Percentiles rank a stretch among this genome's conserved stretches.
phyloP scores from a whole-genome alignment of 2,113 vertebrate genomes.

The Gyps fulvus region DNA sequence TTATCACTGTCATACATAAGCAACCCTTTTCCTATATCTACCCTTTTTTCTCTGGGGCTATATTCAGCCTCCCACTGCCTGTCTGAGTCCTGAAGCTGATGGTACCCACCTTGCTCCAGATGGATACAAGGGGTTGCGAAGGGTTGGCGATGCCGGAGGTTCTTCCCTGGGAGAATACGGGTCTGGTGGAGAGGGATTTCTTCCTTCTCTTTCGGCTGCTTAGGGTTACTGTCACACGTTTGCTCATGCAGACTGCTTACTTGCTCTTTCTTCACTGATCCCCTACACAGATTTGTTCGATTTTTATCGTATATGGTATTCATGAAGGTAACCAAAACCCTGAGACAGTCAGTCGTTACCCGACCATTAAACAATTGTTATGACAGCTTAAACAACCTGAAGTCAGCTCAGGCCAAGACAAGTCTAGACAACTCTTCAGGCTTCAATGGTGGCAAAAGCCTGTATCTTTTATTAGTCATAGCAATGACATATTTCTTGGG shows the following conservation, averaged over 20 bases:
- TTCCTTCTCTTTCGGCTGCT: background rate
- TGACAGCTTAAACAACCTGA: background rate
- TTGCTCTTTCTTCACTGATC: background rate
- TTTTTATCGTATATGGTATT: background rate
- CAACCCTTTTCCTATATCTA: background rate
- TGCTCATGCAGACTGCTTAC: background rate
- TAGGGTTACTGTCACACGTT: background rate
- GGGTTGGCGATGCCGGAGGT: background rate
- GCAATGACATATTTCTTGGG: background rate
- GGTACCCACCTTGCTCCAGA: background rate
- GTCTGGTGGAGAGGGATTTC: background rate
- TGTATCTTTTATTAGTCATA: background rate
- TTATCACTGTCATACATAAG: background rate
- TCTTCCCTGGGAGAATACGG: background rate
- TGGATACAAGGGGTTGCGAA: rapidly evolving
- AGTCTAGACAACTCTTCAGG: background rate
- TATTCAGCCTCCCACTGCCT: background rate
- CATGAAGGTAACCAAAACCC: background rate
- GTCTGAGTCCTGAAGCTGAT: background rate
- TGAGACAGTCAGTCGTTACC: background rate
- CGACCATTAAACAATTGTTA: background rate
- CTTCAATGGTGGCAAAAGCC: background rate
- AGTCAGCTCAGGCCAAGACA: background rate
- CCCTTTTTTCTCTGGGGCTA: background rate
- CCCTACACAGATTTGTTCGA: background rate